phyloP scores from a whole-genome alignment of 2,113 vertebrate genomes.

The Clarias gariepinus region DNA sequence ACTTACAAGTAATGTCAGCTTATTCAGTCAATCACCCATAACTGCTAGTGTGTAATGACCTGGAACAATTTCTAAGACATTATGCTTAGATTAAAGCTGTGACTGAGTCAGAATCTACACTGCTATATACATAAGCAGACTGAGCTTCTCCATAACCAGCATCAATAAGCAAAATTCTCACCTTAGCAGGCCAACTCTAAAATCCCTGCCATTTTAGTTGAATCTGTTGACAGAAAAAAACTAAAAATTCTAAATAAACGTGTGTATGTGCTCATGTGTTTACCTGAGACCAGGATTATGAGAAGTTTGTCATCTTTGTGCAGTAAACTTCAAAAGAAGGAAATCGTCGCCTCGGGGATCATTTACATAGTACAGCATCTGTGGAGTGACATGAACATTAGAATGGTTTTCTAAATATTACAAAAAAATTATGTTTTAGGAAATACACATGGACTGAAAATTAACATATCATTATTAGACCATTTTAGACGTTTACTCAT shows the following conservation, averaged over 20 bases:
- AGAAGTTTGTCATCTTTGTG: constrained; percentile 79
- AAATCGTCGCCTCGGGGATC: constrained; percentile 78
- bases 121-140: neutral
- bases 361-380: constrained; percentile 89
- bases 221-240: neutral
- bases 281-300: constrained; percentile 87
- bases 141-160: neutral
- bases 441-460: no score
- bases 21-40: no score
- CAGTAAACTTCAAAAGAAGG: constrained; percentile 83
- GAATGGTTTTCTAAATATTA: neutral
- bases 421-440: no score
- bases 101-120: neutral
- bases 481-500: no score
- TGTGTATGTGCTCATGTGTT: constrained; percentile 22
- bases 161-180: neutral
- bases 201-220: no score
- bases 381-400: constrained; percentile 16
- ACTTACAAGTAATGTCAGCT: neutral
- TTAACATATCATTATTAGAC: no score
- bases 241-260: neutral
- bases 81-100: neutral
- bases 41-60: no score
- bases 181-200: neutral
- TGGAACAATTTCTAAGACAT: no score